These are phyloP conservation scores for Pachliopta kotzebuea DNA, from an alignment of 2,888 invertebrate species.

Conservation along the genomic window DNA sequence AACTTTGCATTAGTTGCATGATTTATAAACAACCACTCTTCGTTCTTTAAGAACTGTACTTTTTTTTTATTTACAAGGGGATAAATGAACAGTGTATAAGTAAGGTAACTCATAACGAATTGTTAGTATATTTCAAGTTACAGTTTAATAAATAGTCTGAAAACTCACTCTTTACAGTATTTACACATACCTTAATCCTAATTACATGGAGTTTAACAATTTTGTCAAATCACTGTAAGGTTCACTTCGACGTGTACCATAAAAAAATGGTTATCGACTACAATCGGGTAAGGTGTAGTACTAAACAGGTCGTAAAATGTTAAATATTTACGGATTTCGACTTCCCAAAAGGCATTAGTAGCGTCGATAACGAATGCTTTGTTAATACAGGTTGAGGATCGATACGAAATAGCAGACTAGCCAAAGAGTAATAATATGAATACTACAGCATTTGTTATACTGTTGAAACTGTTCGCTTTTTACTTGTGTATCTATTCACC, in stretches of 20 bases:
- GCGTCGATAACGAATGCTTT: background rate
- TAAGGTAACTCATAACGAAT: background rate
- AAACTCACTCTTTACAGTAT: no score
- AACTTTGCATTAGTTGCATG: background rate
- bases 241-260: background rate
- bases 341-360: background rate
- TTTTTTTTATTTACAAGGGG: background rate
- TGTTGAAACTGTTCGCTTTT: constrained; percentile 1
- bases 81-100: background rate
- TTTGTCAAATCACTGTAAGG: background rate
- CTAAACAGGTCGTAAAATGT: background rate
- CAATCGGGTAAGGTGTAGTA: background rate
- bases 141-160: no score
- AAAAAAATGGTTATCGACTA: background rate
- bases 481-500: background rate
- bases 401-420: background rate
- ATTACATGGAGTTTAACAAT: no score
- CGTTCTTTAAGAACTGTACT: background rate
- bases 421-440: background rate
- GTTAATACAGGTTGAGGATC: no score
- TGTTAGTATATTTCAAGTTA: no score
- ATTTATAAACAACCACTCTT: background rate
- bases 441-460: constrained; percentile 11
- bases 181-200: no score
- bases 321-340: constrained; percentile 2